A percentile compares a stretch with the other conserved stretches of the same genome.
Conservation (phyloP, 2,113 vertebrate species). For the Colistium nudipinnis region DNA sequence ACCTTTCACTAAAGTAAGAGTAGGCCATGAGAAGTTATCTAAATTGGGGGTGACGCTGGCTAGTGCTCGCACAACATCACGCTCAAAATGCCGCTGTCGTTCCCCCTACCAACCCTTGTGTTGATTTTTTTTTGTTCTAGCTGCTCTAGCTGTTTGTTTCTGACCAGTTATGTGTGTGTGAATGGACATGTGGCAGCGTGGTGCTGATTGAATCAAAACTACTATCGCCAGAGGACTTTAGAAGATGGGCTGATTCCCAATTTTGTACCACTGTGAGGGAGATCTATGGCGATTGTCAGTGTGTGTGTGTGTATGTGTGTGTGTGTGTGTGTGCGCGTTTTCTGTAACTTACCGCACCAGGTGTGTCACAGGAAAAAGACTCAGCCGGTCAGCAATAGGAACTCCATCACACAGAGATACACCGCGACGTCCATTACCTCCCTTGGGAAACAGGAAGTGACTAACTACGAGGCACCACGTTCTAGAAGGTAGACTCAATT, state of each 20-base stretch:
- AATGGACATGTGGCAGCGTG: background rate
- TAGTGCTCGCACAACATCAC: too few relatives aligned
- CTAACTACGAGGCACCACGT: too few relatives aligned
- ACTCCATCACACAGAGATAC: background rate
- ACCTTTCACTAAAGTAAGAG: background rate
- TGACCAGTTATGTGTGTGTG: background rate
- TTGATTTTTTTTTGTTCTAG: background rate
- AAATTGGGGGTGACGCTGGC: too few relatives aligned
- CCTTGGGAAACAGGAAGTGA: background rate
- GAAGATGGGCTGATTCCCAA: conserved; percentile 8
- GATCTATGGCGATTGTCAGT: conserved; percentile 10
- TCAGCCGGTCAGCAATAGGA: conserved; percentile 8
- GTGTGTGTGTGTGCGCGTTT: background rate
- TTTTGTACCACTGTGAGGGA: background rate
- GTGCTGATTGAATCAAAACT: background rate
- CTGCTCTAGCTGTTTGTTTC: too few relatives aligned
- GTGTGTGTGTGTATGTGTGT: conserved; percentile 5
- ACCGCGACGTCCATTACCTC: conserved; percentile 36
- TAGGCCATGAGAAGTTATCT: background rate
- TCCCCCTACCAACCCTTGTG: too few relatives aligned
- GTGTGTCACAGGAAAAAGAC: conserved; percentile 45
- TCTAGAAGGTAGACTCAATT: too few relatives aligned
- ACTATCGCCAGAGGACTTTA: background rate
- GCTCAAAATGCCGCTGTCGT: too few relatives aligned
- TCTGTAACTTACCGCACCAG: conserved; percentile 56